Evolutionary conservation across 2,113 vertebrate genomes (phyloP).

Genomic region (Rynchops niger): DNA sequence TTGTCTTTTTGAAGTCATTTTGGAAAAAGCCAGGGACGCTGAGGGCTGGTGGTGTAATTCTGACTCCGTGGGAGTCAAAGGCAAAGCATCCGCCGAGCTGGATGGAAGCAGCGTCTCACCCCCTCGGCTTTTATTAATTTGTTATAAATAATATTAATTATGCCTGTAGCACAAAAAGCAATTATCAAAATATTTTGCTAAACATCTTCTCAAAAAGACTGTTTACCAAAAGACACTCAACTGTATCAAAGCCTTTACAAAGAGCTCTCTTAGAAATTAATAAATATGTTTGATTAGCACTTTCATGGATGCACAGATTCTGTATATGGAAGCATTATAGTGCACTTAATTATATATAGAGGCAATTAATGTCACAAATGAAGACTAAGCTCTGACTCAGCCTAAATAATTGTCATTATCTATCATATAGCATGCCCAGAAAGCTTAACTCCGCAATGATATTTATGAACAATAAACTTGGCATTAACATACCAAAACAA

Average conservation of each 20-base stretch:
- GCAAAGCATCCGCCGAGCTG: not conserved
- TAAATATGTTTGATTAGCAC: conserved; percentile 59
- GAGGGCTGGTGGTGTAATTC: not conserved
- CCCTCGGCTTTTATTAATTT: not conserved
- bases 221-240: conserved; percentile 20
- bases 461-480: conserved; percentile 60
- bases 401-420: conserved; percentile 61
- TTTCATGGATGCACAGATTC: conserved; percentile 31
- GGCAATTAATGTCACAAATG: conserved; percentile 64
- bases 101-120: not conserved
- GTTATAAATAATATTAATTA: conserved; percentile 20
- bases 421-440: conserved; percentile 46
- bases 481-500: conserved; percentile 39
- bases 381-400: conserved; percentile 52
- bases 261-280: conserved; percentile 34
- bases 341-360: conserved; percentile 58
- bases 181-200: conserved; percentile 44
- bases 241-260: conserved; percentile 22
- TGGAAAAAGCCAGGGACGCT: not conserved
- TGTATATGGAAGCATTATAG: conserved; percentile 34
- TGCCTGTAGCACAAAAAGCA: not conserved
- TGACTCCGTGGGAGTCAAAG: rapidly evolving
- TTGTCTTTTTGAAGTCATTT: not conserved
- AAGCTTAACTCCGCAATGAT: conserved; percentile 31
- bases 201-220: not conserved